A percentile compares a stretch with the other conserved stretches of the same genome.
phyloP scores from a whole-genome alignment of 2,113 vertebrate species.

The Mormyrus lacerda region DNA sequence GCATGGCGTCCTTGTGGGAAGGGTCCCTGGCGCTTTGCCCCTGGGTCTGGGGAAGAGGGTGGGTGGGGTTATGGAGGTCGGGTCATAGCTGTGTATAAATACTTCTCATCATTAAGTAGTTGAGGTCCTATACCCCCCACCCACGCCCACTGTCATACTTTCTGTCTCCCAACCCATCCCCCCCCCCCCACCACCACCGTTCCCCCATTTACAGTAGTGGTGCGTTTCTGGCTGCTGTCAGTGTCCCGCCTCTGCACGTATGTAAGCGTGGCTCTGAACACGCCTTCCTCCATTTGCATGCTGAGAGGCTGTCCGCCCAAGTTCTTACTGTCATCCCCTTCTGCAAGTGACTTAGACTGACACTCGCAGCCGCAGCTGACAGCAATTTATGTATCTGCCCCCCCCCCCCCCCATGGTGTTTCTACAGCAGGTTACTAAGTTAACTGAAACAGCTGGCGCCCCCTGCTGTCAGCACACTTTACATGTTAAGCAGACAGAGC shows the following conservation, averaged over 20 bases:
- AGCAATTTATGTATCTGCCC: background rate
- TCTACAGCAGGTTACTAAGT: background rate
- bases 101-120: background rate
- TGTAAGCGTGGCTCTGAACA: background rate
- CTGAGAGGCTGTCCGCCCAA: background rate
- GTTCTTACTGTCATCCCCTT: background rate
- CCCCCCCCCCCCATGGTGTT: background rate
- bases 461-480: background rate
- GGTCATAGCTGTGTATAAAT: background rate
- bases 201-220: background rate
- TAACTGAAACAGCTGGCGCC: slow-evolving; percentile 1
- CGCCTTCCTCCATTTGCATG: background rate
- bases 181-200: background rate
- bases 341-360: background rate
- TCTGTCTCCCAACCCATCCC: no score
- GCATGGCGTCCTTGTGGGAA: no score
- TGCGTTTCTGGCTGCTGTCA: background rate
- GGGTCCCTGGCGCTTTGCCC: background rate
- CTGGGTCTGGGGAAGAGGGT: background rate
- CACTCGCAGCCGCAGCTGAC: background rate
- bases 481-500: slow-evolving; percentile 1
- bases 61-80: background rate
- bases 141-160: no score
- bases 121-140: background rate
- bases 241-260: background rate